phyloP scores from a whole-genome alignment of 2,113 vertebrate genomes.

The Zosterops japonicus region DNA sequence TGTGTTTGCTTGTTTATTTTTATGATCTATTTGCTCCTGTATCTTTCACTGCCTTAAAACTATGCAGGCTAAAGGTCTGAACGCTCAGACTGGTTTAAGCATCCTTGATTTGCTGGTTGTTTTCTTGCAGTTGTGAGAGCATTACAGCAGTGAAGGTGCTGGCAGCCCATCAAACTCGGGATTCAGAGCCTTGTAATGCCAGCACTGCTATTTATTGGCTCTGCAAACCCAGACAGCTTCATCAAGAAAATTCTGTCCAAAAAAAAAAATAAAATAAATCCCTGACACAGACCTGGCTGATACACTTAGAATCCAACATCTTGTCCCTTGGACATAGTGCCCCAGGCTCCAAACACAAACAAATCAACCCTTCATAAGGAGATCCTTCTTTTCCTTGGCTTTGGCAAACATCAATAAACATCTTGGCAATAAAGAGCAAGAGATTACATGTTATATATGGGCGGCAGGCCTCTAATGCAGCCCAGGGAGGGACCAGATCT shows the following conservation, averaged over 20 bases:
- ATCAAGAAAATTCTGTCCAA: neutral
- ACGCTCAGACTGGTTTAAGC: neutral
- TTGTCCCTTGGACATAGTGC: conserved; percentile 18
- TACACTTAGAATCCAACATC: neutral
- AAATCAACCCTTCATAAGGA: conserved; percentile 28
- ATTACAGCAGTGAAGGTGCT: neutral
- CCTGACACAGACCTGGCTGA: neutral
- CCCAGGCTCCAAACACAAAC: conserved; percentile 24
- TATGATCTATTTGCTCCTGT: neutral
- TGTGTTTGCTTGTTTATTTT: neutral
- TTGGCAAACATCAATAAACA: conserved; percentile 51
- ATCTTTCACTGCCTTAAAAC: neutral
- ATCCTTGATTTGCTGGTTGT: neutral
- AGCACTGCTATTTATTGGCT: neutral
- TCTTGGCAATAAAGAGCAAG: conserved; percentile 46
- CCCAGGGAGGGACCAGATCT: neutral
- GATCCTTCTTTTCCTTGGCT: conserved; percentile 50
- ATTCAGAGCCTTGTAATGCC: neutral
- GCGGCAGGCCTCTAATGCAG: neutral
- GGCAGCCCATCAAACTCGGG: neutral
- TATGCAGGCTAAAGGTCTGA: neutral
- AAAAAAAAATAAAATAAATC: neutral
- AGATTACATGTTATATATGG: conserved; percentile 44
- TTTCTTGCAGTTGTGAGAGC: neutral
- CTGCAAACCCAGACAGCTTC: neutral